Percentiles rank a stretch among this genome's conserved stretches.
phyloP scores from a whole-genome alignment of 2,797 vertebrate species.

The Nyctibius grandis region DNA sequence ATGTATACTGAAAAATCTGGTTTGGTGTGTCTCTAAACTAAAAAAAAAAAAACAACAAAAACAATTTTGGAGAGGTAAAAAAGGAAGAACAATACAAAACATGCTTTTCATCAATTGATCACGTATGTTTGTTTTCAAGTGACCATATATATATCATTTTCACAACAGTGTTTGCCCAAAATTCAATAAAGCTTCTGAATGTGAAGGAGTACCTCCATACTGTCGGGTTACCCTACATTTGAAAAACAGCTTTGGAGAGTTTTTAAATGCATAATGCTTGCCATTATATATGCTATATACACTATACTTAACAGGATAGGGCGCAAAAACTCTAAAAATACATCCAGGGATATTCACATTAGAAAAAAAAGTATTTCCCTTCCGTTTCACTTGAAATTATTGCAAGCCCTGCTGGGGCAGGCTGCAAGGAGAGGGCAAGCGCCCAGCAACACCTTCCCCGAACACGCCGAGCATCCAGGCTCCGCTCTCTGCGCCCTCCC shows the following conservation, averaged over 20 bases:
- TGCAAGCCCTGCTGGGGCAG: neutral
- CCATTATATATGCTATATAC: neutral
- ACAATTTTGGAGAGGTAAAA: neutral
- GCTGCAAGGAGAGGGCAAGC: neutral
- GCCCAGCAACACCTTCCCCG: fast-evolving
- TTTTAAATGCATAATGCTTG: neutral
- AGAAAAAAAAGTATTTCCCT: neutral
- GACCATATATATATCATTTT: neutral
- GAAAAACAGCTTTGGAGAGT: neutral
- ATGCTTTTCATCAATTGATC: neutral
- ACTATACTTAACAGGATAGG: neutral
- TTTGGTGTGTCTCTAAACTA: neutral
- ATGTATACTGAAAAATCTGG: neutral
- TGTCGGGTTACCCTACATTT: neutral
- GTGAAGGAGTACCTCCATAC: neutral
- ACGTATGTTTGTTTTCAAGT: fast-evolving
- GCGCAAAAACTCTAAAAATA: neutral
- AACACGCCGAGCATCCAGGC: neutral
- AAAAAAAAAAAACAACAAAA: neutral
- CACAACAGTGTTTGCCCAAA: neutral
- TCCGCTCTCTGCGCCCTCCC: neutral
- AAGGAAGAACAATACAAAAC: neutral
- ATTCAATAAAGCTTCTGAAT: neutral
- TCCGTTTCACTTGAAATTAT: neutral
- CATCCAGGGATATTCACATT: neutral